Evolutionary conservation across 1,140 invertebrate genomes (phyloP).

Genomic region (Brachionus koreanus): DNA sequence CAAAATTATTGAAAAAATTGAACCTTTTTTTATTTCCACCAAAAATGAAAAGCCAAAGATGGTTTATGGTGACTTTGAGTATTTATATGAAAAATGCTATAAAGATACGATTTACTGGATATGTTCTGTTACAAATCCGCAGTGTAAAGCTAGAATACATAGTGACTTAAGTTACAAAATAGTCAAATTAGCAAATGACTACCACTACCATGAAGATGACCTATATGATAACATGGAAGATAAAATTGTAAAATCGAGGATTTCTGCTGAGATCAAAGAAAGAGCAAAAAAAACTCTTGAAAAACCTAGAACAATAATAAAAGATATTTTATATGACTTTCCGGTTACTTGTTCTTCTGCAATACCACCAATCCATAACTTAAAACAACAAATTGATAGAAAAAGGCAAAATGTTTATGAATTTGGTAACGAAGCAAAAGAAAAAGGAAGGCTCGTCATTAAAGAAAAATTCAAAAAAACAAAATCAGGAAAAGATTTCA

Average conservation of each 20-base stretch:
- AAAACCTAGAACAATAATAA: slow-evolving; percentile 13
- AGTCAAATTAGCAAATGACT: not conserved
- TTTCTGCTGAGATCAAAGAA: not conserved
- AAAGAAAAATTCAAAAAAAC: too few relatives aligned
- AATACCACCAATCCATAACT: not conserved
- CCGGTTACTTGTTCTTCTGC: not conserved
- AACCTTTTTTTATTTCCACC: too few relatives aligned
- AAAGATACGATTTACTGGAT: not conserved
- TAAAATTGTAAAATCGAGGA: not conserved
- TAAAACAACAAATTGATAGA: not conserved
- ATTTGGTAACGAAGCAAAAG: not conserved
- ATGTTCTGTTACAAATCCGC: not conserved
- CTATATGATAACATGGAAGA: not conserved
- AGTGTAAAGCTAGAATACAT: too few relatives aligned
- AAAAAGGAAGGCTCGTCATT: not conserved
- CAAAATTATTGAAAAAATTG: too few relatives aligned
- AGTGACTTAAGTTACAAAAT: not conserved
- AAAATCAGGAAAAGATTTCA: not conserved
- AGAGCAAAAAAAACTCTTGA: not conserved
- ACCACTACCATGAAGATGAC: slow-evolving; percentile 13
- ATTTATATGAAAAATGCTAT: too few relatives aligned
- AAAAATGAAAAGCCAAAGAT: too few relatives aligned
- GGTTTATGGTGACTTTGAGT: too few relatives aligned
- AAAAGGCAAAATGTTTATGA: not conserved
- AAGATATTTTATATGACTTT: not conserved